Percentiles rank a stretch among this genome's conserved stretches.
These are phyloP conservation scores for Pyrrhia umbra DNA, from an alignment of 2,888 invertebrate genomes.

Conservation along the genomic window DNA sequence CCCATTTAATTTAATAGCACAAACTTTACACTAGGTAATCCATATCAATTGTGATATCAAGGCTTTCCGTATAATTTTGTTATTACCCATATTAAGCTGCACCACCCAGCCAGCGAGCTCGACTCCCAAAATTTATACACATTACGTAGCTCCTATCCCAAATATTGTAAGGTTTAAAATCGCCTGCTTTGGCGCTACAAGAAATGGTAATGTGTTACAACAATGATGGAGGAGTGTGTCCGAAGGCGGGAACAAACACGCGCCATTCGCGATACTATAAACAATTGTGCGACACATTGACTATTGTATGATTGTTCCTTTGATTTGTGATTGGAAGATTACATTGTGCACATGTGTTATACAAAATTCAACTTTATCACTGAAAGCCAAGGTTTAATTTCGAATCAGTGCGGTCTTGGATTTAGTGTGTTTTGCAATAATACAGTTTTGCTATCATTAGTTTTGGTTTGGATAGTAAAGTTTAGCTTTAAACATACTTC, in stretches of 20 bases:
- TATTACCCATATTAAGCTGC: constrained; percentile 37
- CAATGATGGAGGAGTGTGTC: constrained; percentile 78
- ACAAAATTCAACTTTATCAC: constrained; percentile 12
- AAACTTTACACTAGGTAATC: constrained; percentile 28
- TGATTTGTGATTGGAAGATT: constrained; percentile 67
- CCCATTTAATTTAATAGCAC: constrained; percentile 1
- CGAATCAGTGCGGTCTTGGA: not conserved
- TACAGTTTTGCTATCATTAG: constrained; percentile 34
- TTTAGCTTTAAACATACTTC: constrained; percentile 36
- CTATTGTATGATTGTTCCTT: constrained; percentile 63
- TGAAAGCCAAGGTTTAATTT: not conserved
- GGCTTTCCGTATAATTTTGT: constrained; percentile 46
- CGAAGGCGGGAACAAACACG: constrained; percentile 75
- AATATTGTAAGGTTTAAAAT: constrained; percentile 44
- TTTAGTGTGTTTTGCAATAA: constrained; percentile 32
- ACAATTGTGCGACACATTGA: constrained; percentile 70
- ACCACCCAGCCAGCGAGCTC: constrained; percentile 37
- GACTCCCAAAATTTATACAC: constrained; percentile 21
- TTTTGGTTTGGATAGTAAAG: constrained; percentile 28
- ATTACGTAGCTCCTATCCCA: not conserved
- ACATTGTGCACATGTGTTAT: constrained; percentile 31
- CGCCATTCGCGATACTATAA: constrained; percentile 65
- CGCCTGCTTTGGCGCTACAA: not conserved
- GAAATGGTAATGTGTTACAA: constrained; percentile 64
- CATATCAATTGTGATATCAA: constrained; percentile 35